phyloP scores from a whole-genome alignment of 2,888 invertebrate species.

The Tiliacea citrago region DNA sequence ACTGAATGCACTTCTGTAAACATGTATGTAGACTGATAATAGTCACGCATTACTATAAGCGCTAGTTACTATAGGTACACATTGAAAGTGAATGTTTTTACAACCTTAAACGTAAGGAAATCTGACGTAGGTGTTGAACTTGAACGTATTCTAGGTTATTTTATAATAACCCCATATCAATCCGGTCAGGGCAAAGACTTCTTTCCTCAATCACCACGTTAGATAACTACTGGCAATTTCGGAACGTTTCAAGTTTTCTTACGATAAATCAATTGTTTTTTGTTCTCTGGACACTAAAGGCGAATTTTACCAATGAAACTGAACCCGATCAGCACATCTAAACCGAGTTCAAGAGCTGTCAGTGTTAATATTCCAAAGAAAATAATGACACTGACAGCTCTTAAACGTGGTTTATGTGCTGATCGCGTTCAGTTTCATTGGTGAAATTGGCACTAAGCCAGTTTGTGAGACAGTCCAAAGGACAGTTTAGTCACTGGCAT shows the following conservation, averaged over 20 bases:
- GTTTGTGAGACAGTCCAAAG: too few relatives aligned
- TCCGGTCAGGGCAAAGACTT: neutral
- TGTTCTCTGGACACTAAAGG: neutral
- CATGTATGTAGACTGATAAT: too few relatives aligned
- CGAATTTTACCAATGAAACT: too few relatives aligned
- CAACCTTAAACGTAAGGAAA: neutral
- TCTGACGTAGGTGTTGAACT: neutral
- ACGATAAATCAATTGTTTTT: neutral
- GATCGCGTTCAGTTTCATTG: too few relatives aligned
- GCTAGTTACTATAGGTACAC: neutral
- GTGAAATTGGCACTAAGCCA: too few relatives aligned
- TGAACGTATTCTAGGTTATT: neutral
- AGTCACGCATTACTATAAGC: neutral
- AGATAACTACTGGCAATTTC: neutral
- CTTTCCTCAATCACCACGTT: neutral
- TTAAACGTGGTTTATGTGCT: too few relatives aligned
- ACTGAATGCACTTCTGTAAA: neutral
- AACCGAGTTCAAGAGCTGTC: too few relatives aligned
- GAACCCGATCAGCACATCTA: too few relatives aligned
- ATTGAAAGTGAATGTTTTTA: neutral
- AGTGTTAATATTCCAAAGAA: too few relatives aligned
- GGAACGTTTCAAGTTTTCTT: neutral
- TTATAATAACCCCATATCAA: neutral
- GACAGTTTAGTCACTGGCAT: too few relatives aligned
- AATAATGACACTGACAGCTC: too few relatives aligned